Evolutionary conservation across 2,888 invertebrate species (phyloP).

Genomic region (Xestia ashworthii): DNA sequence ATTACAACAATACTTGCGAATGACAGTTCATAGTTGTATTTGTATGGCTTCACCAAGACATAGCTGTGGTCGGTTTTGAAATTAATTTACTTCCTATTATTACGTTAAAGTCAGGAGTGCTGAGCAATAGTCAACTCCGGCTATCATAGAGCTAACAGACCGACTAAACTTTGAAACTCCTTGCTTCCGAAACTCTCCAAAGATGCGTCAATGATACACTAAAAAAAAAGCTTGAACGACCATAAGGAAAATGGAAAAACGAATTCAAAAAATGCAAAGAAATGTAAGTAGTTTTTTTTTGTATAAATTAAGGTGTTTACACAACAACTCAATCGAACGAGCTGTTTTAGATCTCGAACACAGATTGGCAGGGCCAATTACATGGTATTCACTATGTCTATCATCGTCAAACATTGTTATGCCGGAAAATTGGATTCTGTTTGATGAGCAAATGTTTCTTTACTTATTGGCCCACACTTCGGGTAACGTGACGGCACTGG

Average conservation of each 20-base stretch:
- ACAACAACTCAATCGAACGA: slow-evolving; percentile 49
- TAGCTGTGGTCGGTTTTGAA: background rate
- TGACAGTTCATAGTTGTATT: slow-evolving; percentile 2
- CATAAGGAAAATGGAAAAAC: slow-evolving; percentile 3
- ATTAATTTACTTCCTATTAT: background rate
- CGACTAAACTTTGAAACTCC: background rate
- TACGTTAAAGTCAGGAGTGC: background rate
- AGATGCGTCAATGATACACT: background rate
- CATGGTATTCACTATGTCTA: slow-evolving; percentile 57
- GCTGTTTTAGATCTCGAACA: slow-evolving; percentile 52
- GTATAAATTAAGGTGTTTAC: slow-evolving; percentile 28
- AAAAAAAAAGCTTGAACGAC: background rate
- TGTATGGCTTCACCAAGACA: slow-evolving; percentile 15
- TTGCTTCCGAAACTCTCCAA: background rate
- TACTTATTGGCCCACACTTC: slow-evolving; percentile 52
- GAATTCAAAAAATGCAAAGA: background rate
- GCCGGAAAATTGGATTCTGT: slow-evolving; percentile 58
- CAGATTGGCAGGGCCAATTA: slow-evolving; percentile 60
- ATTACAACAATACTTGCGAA: background rate
- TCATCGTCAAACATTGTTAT: slow-evolving; percentile 53
- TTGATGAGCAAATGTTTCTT: slow-evolving; percentile 57
- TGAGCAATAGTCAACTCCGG: background rate
- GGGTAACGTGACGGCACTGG: slow-evolving; percentile 36
- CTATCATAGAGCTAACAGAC: background rate
- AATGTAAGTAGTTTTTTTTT: slow-evolving; percentile 6